phyloP scores from a whole-genome alignment of 2,888 invertebrate genomes.

The Lasioglossum villosulum region DNA sequence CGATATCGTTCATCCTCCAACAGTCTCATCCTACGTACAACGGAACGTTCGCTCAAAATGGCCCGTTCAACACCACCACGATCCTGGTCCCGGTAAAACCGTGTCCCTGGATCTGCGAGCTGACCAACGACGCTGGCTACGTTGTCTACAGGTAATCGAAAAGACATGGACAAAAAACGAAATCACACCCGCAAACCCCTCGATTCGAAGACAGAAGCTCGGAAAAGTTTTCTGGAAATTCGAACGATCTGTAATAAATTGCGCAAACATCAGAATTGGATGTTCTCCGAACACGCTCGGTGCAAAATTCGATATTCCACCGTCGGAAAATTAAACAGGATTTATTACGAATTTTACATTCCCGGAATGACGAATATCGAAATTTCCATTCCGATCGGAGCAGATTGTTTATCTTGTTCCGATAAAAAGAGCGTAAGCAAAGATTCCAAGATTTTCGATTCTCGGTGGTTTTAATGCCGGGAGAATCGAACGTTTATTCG shows the following conservation, averaged over 20 bases:
- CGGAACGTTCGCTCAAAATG: constrained; percentile 72
- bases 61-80: constrained; percentile 81
- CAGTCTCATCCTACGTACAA: constrained; percentile 75
- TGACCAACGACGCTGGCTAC: constrained; percentile 97
- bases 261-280: background rate
- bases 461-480: background rate
- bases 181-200: background rate
- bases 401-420: background rate
- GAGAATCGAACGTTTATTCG: background rate
- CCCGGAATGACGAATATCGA: background rate
- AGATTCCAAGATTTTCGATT: background rate
- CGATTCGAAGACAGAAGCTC: background rate
- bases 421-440: background rate
- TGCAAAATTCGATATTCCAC: background rate
- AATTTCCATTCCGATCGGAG: background rate
- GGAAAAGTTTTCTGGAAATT: background rate
- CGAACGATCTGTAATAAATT: background rate
- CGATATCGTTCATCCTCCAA: background rate
- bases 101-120: constrained; percentile 94
- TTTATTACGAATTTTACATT: background rate
- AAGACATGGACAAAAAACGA: background rate
- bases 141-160: constrained; percentile 90
- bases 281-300: background rate
- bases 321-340: background rate
- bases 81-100: constrained; percentile 85